A percentile compares a stretch with the other conserved stretches of the same genome.
Evolutionary conservation across 2,113 vertebrate genomes (phyloP).

Genomic region (Rhabdomys dilectus): DNA sequence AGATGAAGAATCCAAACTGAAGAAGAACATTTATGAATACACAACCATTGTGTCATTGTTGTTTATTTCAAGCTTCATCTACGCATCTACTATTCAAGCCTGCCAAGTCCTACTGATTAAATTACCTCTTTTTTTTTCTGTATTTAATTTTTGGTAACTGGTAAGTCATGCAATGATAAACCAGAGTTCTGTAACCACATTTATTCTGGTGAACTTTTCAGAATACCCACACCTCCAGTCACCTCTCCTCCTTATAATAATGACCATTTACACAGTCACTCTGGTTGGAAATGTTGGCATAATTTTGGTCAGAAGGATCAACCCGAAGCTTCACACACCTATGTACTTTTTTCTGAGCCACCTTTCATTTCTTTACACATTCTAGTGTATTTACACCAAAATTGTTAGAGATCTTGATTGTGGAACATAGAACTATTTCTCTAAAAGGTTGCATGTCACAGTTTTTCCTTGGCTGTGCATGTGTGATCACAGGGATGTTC

Average conservation of each 20-base stretch:
- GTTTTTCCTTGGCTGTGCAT: slow-evolving; percentile 70
- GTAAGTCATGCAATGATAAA: background rate
- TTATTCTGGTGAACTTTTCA: slow-evolving; percentile 68
- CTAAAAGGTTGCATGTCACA: slow-evolving; percentile 69
- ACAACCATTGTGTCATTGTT: background rate
- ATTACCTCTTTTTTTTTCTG: background rate
- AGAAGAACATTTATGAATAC: background rate
- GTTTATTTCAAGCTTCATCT: background rate
- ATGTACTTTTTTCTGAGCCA: slow-evolving; percentile 80
- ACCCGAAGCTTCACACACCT: slow-evolving; percentile 65
- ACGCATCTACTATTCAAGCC: background rate
- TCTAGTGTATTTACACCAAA: slow-evolving; percentile 74
- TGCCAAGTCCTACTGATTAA: background rate
- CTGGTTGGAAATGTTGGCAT: slow-evolving; percentile 70
- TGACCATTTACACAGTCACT: slow-evolving; percentile 60
- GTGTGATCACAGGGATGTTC: slow-evolving; percentile 68
- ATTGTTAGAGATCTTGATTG: slow-evolving; percentile 61
- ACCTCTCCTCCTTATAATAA: slow-evolving; percentile 58
- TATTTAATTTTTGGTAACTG: background rate
- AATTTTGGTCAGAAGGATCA: slow-evolving; percentile 53
- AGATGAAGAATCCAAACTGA: background rate
- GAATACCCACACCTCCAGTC: slow-evolving; percentile 37
- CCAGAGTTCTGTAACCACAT: slow-evolving; percentile 59
- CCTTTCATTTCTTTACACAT: slow-evolving; percentile 64
- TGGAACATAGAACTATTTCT: slow-evolving; percentile 67